phyloP scores from a whole-genome alignment of 2,797 vertebrate species.

The Schizothorax lantsangensis region DNA sequence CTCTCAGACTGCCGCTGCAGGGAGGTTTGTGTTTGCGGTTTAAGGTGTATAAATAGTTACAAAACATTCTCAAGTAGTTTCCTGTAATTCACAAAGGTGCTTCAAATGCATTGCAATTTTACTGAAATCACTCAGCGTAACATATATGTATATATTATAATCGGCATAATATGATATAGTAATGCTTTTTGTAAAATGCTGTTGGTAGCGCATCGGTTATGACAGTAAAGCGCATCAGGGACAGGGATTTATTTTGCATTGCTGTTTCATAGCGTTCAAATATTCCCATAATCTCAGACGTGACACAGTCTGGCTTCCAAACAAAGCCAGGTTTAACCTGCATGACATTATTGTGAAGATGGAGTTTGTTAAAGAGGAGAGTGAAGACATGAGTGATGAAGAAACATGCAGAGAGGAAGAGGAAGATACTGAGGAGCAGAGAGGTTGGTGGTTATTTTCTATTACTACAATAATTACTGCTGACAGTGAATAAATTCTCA shows the following conservation, averaged over 20 bases:
- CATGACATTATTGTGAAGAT: background rate
- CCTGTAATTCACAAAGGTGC: background rate
- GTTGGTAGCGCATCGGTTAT: background rate
- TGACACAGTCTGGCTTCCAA: background rate
- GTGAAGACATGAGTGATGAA: background rate
- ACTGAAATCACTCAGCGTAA: background rate
- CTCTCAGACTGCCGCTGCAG: background rate
- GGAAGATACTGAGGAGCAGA: background rate
- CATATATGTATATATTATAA: background rate
- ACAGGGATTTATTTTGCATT: background rate
- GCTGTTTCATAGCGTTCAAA: background rate
- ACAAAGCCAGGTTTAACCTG: background rate
- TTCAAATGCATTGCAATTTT: background rate
- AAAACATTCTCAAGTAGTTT: background rate
- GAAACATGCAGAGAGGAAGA: background rate
- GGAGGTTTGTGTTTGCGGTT: background rate
- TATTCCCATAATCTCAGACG: background rate
- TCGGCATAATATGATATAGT: background rate
- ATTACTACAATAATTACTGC: background rate
- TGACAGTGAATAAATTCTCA: background rate
- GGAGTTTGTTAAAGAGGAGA: constrained; percentile 6
- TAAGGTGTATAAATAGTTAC: background rate
- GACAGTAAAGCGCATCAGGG: background rate
- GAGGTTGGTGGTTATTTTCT: background rate
- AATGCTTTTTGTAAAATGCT: background rate